Conservation (phyloP, 1,140 invertebrate species). For the Tribolium castaneum region DNA sequence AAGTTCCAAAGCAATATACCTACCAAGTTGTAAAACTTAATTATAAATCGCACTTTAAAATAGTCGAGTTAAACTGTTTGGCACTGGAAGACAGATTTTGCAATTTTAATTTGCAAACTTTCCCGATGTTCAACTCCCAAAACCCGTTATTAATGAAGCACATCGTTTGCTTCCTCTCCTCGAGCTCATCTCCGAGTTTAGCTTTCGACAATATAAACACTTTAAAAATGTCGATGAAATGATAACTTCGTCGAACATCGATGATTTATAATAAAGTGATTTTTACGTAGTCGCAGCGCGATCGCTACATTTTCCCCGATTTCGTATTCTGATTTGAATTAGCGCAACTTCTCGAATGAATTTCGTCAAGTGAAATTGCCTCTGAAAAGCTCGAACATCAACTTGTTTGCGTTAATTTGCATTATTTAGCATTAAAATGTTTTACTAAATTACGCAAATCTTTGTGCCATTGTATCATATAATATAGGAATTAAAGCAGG, state of each 20-base stretch:
- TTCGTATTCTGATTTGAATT: conserved; percentile 29
- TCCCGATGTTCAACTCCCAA: conserved; percentile 45
- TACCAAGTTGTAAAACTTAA: conserved; percentile 51
- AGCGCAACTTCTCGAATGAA: conserved; percentile 42
- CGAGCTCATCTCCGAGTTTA: conserved; percentile 18
- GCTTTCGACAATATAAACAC: conserved; percentile 22
- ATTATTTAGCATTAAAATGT: conserved; percentile 49
- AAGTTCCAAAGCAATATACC: conserved; percentile 47
- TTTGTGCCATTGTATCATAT: conserved; percentile 42
- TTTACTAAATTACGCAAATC: conserved; percentile 44
- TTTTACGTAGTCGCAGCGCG: background rate
- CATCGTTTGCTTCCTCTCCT: conserved; percentile 40
- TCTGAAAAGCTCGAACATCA: conserved; percentile 43
- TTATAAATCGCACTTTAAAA: conserved; percentile 48
- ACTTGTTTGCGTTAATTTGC: conserved; percentile 48
- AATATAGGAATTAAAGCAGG: conserved; percentile 38
- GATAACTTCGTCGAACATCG: conserved; percentile 1
- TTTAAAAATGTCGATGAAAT: conserved; percentile 10
- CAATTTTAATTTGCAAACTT: conserved; percentile 51
- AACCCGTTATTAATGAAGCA: conserved; percentile 47
- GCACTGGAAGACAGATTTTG: conserved; percentile 48
- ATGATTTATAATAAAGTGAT: conserved; percentile 31
- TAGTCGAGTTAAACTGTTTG: conserved; percentile 49
- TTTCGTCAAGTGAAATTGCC: conserved; percentile 44
- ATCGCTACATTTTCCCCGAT: background rate